Conservation (phyloP, 2,888 invertebrate species). For the Lymantria monacha region DNA sequence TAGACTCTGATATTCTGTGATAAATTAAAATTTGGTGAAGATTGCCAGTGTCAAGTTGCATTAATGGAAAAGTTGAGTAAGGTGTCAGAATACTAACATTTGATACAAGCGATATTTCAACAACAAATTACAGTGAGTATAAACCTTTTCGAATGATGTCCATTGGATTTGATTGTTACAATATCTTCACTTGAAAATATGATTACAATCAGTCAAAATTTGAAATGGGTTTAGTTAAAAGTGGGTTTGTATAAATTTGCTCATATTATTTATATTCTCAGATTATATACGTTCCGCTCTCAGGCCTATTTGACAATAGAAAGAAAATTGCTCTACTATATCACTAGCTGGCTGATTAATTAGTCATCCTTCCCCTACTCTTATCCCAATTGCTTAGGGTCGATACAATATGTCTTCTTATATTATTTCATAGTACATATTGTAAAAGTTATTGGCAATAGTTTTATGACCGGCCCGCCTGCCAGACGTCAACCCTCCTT, state of each 20-base stretch:
- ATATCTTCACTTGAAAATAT: not conserved
- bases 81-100: constrained; percentile 24
- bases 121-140: constrained; percentile 16
- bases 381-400: too few relatives aligned
- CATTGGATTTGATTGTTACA: not conserved
- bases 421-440: too few relatives aligned
- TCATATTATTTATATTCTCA: not conserved
- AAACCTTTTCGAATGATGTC: not conserved
- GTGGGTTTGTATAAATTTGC: not conserved
- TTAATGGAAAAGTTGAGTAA: constrained; percentile 32
- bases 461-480: too few relatives aligned
- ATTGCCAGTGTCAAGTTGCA: constrained; percentile 22
- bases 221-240: not conserved
- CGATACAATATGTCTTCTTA: too few relatives aligned
- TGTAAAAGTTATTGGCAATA: too few relatives aligned
- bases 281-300: too few relatives aligned
- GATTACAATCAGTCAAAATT: not conserved
- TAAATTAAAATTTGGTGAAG: not conserved
- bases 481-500: too few relatives aligned
- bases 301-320: too few relatives aligned
- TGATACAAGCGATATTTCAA: constrained; percentile 23
- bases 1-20: not conserved
- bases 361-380: too few relatives aligned
- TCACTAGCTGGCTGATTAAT: too few relatives aligned
- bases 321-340: too few relatives aligned